Evolutionary conservation across 2,888 invertebrate species (phyloP).

Genomic region (Lordiphosa andalusiaca): DNA sequence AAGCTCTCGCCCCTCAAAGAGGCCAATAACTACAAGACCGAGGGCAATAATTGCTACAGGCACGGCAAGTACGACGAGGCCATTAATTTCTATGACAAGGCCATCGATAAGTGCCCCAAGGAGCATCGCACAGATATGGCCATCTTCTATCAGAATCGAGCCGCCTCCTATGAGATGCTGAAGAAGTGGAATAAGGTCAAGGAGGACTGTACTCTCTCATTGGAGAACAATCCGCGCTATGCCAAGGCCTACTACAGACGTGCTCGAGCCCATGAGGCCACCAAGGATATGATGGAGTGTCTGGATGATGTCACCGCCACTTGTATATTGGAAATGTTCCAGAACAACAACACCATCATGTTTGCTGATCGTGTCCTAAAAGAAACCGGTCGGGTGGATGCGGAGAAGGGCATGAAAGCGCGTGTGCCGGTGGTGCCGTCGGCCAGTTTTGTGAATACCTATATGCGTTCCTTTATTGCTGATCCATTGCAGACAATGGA

Average conservation of each 20-base stretch:
- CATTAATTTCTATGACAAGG: conserved; percentile 92
- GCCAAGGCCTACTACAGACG: conserved; percentile 92
- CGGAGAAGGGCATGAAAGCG: conserved; percentile 86
- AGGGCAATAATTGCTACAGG: conserved; percentile 93
- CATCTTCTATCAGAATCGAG: conserved; percentile 97
- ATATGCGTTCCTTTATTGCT: conserved; percentile 92
- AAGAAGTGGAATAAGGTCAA: conserved; percentile 92
- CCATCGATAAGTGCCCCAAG: conserved; percentile 92
- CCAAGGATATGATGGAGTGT: conserved; percentile 88
- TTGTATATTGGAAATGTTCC: conserved; percentile 93
- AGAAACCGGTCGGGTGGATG: conserved; percentile 85
- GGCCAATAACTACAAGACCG: conserved; percentile 90
- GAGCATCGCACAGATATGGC: conserved; percentile 88
- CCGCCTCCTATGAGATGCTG: conserved; percentile 95
- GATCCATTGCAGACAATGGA: conserved; percentile 87
- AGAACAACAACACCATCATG: conserved; percentile 88
- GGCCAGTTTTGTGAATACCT: conserved; percentile 91
- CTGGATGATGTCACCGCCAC: conserved; percentile 96
- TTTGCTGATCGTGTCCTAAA: conserved; percentile 94
- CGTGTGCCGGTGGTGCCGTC: conserved; percentile 90
- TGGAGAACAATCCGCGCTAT: conserved; percentile 91
- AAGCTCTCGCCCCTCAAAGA: conserved; percentile 84
- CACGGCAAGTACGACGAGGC: conserved; percentile 95
- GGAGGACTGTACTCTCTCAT: conserved; percentile 91
- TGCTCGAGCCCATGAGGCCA: conserved; percentile 90